These are phyloP conservation scores for Dinoponera quadriceps DNA, from an alignment of 1,140 invertebrate genomes.

Conservation along the genomic window DNA sequence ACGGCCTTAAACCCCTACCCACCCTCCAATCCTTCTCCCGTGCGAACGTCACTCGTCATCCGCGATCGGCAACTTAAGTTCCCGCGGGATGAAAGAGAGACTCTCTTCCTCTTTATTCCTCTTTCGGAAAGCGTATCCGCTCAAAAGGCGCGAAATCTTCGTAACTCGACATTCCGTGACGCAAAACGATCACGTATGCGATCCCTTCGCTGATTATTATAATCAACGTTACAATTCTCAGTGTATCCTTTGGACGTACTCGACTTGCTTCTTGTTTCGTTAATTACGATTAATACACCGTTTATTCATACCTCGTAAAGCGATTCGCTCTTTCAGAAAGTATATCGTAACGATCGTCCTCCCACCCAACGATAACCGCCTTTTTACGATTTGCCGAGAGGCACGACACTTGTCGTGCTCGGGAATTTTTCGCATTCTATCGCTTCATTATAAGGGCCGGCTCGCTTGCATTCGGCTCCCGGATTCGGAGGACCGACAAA, in stretches of 20 bases:
- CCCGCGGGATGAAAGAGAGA: slow-evolving; percentile 19
- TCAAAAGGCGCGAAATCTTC: slow-evolving; percentile 3
- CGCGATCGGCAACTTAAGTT: slow-evolving; percentile 56
- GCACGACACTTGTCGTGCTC: slow-evolving; percentile 76
- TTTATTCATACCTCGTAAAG: too few relatives aligned
- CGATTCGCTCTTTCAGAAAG: background rate
- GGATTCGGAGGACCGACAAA: slow-evolving; percentile 67
- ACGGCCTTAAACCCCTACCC: slow-evolving; percentile 32
- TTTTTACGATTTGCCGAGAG: slow-evolving; percentile 76
- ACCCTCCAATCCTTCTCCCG: slow-evolving; percentile 35
- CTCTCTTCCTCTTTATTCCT: background rate
- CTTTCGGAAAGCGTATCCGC: background rate
- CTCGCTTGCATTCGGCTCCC: slow-evolving; percentile 57
- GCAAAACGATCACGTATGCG: background rate
- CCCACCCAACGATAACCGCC: slow-evolving; percentile 10
- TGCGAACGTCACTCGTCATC: slow-evolving; percentile 69
- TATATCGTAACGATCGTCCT: slow-evolving; percentile 18
- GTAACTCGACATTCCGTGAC: background rate
- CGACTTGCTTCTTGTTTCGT: too few relatives aligned
- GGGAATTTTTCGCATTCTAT: slow-evolving; percentile 83
- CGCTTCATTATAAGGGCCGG: slow-evolving; percentile 81
- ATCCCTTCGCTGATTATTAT: background rate
- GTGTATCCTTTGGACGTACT: background rate
- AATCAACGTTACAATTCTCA: background rate
- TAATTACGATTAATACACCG: too few relatives aligned